Evolutionary conservation across 2,113 vertebrate genomes (phyloP).

Genomic region (Chamaetylas fuelleborni): DNA sequence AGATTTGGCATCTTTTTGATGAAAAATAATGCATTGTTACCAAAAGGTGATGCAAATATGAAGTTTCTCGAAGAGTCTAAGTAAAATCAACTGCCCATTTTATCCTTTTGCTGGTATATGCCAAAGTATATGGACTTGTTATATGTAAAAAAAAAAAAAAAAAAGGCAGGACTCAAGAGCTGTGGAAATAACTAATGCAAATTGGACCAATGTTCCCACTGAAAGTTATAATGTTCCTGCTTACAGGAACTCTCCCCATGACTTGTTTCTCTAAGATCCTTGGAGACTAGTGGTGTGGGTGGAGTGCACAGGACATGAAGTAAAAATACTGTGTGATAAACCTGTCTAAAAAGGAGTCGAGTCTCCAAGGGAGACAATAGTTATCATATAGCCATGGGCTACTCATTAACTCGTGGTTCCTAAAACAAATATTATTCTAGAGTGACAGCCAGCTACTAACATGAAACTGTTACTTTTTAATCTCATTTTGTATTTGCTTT

Average conservation of each 20-base stretch:
- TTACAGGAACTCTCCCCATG: neutral
- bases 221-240: neutral
- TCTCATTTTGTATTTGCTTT: neutral
- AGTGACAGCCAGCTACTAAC: neutral
- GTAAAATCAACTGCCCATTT: neutral
- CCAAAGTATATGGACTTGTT: neutral
- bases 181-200: neutral
- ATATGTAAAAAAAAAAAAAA: neutral
- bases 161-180: neutral
- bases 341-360: neutral
- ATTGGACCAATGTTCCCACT: neutral
- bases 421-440: slow-evolving; percentile 28
- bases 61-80: neutral
- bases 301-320: neutral
- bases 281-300: neutral
- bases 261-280: neutral
- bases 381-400: slow-evolving; percentile 4
- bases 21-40: neutral
- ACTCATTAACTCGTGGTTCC: neutral
- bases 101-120: neutral
- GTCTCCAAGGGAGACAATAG: neutral
- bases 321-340: slow-evolving; percentile 30
- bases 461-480: neutral
- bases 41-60: neutral
- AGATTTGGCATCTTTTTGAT: neutral